These are phyloP conservation scores for Gastrophysa polygoni DNA, from an alignment of 2,888 invertebrate genomes.

Conservation along the genomic window DNA sequence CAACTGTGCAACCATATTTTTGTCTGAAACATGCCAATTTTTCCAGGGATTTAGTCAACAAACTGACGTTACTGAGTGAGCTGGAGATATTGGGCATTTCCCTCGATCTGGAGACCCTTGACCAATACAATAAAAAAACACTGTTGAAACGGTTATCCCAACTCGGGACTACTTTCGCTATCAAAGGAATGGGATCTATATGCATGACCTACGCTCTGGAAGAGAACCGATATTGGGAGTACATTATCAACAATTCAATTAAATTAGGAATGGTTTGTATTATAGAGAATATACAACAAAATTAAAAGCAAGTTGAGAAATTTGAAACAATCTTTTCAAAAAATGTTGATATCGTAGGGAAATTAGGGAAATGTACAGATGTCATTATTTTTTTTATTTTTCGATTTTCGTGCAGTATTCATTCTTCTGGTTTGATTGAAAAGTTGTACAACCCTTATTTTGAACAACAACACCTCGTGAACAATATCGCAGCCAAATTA, in stretches of 20 bases:
- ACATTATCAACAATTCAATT: slow-evolving; percentile 40
- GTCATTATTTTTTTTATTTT: no score
- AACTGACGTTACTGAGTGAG: slow-evolving; percentile 45
- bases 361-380: no score
- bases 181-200: slow-evolving; percentile 48
- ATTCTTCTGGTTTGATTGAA: no score
- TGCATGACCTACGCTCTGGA: slow-evolving; percentile 47
- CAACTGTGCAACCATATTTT: slow-evolving; percentile 17
- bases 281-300: neutral
- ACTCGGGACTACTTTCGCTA: slow-evolving; percentile 34
- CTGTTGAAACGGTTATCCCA: slow-evolving; percentile 46
- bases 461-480: no score
- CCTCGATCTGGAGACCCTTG: slow-evolving; percentile 41
- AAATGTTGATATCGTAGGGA: no score
- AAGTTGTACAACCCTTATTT: no score
- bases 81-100: slow-evolving; percentile 46
- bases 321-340: no score
- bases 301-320: no score
- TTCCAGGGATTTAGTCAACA: slow-evolving; percentile 48
- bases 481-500: no score
- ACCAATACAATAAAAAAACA: slow-evolving; percentile 43
- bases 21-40: slow-evolving; percentile 13
- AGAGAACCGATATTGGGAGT: slow-evolving; percentile 46
- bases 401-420: no score
- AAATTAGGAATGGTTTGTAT: slow-evolving; percentile 44